A percentile compares a stretch with the other conserved stretches of the same genome.
These are phyloP conservation scores for Urosaurus nigricauda DNA, from an alignment of 2,797 vertebrate genomes.

Conservation along the genomic window DNA sequence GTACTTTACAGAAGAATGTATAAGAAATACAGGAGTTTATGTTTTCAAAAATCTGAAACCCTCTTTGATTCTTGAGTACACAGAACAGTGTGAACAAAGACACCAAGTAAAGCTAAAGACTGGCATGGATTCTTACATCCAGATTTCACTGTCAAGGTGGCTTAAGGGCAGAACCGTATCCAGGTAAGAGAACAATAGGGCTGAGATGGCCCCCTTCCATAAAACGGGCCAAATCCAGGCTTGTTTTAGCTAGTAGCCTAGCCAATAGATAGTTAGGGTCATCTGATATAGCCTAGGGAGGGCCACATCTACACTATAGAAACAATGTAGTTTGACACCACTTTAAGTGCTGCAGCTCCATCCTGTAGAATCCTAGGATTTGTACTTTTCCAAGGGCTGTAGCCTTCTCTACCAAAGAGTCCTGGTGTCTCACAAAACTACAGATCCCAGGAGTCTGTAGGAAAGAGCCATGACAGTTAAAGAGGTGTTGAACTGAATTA, in stretches of 20 bases:
- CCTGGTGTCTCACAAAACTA: too few relatives aligned
- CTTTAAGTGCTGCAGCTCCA: too few relatives aligned
- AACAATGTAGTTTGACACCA: too few relatives aligned
- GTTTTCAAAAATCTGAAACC: neutral
- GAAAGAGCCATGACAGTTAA: too few relatives aligned
- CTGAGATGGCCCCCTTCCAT: neutral
- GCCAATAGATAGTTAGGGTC: too few relatives aligned
- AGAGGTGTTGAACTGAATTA: too few relatives aligned
- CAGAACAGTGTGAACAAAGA: neutral
- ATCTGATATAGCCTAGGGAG: too few relatives aligned
- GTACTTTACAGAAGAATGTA: neutral
- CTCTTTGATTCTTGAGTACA: neutral
- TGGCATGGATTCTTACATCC: neutral
- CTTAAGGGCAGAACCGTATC: neutral
- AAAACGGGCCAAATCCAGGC: neutral
- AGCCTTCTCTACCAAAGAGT: too few relatives aligned
- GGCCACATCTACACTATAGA: too few relatives aligned
- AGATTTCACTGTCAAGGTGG: neutral
- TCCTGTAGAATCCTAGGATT: too few relatives aligned
- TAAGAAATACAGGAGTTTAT: neutral
- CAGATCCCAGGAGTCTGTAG: too few relatives aligned
- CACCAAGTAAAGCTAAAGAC: neutral
- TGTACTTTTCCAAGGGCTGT: too few relatives aligned
- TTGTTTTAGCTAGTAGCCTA: neutral
- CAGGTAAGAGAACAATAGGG: neutral